Evolutionary conservation across 2,113 vertebrate genomes (phyloP).

Genomic region (Syrmaticus mikado): DNA sequence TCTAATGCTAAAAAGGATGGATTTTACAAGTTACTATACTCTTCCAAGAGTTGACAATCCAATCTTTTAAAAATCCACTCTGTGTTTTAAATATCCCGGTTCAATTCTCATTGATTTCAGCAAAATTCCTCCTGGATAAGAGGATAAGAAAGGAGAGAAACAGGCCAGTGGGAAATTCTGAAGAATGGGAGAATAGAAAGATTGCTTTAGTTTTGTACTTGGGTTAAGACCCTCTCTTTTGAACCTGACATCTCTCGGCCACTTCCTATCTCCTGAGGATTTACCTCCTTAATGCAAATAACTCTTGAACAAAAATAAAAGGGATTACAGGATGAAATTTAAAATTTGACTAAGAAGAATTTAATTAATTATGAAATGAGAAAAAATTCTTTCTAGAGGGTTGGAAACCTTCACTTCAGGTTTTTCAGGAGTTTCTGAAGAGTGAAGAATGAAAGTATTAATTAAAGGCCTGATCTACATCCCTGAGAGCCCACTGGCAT

Average conservation of each 20-base stretch:
- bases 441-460: not conserved
- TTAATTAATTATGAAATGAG: not conserved
- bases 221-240: not conserved
- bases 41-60: not conserved
- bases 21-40: not conserved
- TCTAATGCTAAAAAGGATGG: not conserved
- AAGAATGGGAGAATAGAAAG: not conserved
- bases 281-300: not conserved
- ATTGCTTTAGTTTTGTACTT: not conserved
- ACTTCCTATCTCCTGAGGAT: not conserved
- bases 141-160: not conserved
- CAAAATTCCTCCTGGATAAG: not conserved
- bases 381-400: not conserved
- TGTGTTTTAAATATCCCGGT: not conserved
- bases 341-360: not conserved
- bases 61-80: not conserved
- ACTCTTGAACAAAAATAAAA: not conserved
- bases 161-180: not conserved
- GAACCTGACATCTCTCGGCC: not conserved
- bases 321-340: not conserved
- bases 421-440: not conserved
- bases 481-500: not conserved
- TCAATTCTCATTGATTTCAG: not conserved
- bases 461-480: not conserved
- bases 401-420: slow-evolving; percentile 1